Evolutionary conservation across 1,140 invertebrate genomes (phyloP).

Genomic region (Anadara kagoshimensis): DNA sequence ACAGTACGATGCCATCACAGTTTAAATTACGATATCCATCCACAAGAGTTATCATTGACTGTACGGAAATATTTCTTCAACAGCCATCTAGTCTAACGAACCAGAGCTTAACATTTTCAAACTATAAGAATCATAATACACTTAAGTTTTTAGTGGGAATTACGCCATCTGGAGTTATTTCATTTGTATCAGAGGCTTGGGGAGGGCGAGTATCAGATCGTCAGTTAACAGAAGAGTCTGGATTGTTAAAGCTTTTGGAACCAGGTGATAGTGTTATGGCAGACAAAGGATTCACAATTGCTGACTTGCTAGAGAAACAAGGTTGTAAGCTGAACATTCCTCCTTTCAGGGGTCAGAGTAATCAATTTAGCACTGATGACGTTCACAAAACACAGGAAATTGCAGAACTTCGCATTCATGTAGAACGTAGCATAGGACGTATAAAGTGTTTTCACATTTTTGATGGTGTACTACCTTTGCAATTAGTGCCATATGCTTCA

Average conservation of each 20-base stretch:
- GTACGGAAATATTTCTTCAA: slow-evolving; percentile 32
- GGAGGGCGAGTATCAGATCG: slow-evolving; percentile 19
- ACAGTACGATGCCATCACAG: slow-evolving; percentile 13
- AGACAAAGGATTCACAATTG: slow-evolving; percentile 35
- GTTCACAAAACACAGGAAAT: slow-evolving; percentile 36
- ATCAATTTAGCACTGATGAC: slow-evolving; percentile 23
- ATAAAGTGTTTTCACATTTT: slow-evolving; percentile 27
- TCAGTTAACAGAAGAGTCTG: slow-evolving; percentile 7
- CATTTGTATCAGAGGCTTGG: slow-evolving; percentile 32
- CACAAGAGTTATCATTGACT: slow-evolving; percentile 18
- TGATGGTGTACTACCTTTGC: slow-evolving; percentile 24
- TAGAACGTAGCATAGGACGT: slow-evolving; percentile 29
- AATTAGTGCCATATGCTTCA: slow-evolving; percentile 1
- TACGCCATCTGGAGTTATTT: slow-evolving; percentile 31
- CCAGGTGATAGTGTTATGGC: slow-evolving; percentile 30
- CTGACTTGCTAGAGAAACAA: slow-evolving; percentile 10
- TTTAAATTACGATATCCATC: slow-evolving; percentile 21
- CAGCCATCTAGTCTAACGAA: slow-evolving; percentile 10
- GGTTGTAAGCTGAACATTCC: slow-evolving; percentile 30
- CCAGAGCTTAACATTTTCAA: slow-evolving; percentile 20
- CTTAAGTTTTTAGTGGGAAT: slow-evolving; percentile 32
- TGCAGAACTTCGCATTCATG: slow-evolving; percentile 25
- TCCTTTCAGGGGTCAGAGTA: slow-evolving; percentile 6
- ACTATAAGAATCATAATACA: slow-evolving; percentile 37
- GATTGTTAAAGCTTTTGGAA: slow-evolving; percentile 18